phyloP scores from a whole-genome alignment of 2,113 vertebrate species.

The Leptobrachium ailaonicum region DNA sequence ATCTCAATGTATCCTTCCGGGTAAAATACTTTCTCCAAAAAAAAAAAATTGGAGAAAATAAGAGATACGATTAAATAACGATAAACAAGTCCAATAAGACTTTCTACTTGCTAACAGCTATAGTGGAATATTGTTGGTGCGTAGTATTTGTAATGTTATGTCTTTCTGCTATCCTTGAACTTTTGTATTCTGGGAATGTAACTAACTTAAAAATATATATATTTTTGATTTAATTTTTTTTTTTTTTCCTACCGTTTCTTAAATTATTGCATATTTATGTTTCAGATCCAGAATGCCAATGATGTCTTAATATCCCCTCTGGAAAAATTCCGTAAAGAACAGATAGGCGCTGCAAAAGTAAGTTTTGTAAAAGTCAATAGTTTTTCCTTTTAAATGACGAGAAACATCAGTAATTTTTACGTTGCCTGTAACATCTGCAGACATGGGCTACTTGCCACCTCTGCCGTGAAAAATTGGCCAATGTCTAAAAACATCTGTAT shows the following conservation, averaged over 20 bases:
- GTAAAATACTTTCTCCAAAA: no score
- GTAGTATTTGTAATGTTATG: neutral
- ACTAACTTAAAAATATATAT: neutral
- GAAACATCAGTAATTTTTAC: no score
- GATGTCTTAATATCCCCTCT: conserved; percentile 93
- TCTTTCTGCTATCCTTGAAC: neutral
- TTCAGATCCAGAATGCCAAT: conserved; percentile 95
- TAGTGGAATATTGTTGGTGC: neutral
- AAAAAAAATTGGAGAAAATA: no score
- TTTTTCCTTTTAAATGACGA: no score
- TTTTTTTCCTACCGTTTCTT: no score
- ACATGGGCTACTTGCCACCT: no score
- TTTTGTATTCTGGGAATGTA: neutral
- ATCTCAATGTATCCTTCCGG: no score
- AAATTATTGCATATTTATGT: conserved; percentile 48
- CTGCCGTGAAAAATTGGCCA: no score
- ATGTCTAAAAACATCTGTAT: no score
- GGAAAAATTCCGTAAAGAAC: conserved; percentile 95
- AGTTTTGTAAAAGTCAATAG: conserved; percentile 56
- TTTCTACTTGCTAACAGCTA: neutral
- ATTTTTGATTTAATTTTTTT: no score
- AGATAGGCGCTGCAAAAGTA: conserved; percentile 97
- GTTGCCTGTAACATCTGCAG: no score
- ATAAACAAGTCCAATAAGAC: neutral
- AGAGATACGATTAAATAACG: no score